Evolutionary conservation across 2,797 vertebrate genomes (phyloP).

Genomic region (Myotis planiceps): DNA sequence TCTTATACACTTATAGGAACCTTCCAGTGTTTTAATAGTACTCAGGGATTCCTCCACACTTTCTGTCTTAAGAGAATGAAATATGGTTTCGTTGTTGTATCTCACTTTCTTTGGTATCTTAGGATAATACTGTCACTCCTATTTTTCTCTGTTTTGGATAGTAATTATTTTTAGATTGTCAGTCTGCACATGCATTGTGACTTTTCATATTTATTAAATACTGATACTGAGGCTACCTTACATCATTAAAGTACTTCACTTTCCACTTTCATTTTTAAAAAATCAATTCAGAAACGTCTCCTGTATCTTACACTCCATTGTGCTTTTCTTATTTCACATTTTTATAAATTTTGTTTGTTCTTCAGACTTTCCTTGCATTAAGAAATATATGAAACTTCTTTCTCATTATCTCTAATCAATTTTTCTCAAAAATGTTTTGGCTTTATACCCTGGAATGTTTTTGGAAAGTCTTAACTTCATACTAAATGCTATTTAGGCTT

Average conservation of each 20-base stretch:
- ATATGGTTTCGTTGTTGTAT: background rate
- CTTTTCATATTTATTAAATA: background rate
- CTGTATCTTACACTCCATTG: background rate
- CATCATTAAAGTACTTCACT: background rate
- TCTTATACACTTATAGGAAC: background rate
- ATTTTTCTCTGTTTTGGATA: background rate
- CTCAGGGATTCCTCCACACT: background rate
- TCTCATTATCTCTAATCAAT: background rate
- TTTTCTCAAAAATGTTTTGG: background rate
- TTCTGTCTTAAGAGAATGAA: background rate
- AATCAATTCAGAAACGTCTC: background rate
- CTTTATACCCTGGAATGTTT: background rate
- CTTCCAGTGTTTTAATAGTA: background rate
- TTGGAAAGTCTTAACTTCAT: background rate
- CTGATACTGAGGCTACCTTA: background rate
- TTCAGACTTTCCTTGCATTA: background rate
- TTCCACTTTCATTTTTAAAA: background rate
- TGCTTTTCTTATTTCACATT: slow-evolving; percentile 19
- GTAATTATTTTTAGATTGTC: slow-evolving; percentile 2
- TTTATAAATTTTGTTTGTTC: slow-evolving; percentile 10
- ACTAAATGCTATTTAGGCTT: background rate
- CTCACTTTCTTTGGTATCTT: background rate
- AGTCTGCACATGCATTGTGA: background rate
- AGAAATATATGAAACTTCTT: background rate
- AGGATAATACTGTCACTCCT: background rate